Conservation (phyloP, 1,140 invertebrate species). For the Drosophila willistoni region DNA sequence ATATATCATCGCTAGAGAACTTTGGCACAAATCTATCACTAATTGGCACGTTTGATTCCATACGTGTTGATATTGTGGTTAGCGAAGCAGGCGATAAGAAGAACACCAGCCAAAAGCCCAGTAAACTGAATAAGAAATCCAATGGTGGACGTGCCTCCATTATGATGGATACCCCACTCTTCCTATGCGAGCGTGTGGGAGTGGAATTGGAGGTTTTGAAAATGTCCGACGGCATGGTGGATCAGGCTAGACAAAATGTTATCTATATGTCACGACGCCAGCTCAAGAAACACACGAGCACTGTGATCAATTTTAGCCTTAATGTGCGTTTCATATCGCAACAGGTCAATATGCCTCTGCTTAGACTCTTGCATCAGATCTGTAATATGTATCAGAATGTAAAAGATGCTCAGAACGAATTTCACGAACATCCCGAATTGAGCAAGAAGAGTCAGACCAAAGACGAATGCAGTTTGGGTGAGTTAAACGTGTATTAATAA, state of each 20-base stretch:
- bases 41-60: constrained; percentile 92
- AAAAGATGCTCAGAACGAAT: constrained; percentile 95
- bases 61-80: constrained; percentile 97
- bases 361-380: constrained; percentile 97
- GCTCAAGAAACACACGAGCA: constrained; percentile 94
- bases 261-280: constrained; percentile 93
- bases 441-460: constrained; percentile 82
- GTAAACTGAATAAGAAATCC: constrained; percentile 68
- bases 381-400: constrained; percentile 99
- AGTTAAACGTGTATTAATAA: background rate
- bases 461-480: constrained; percentile 83
- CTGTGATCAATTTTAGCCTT: constrained; percentile 93
- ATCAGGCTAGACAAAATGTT: constrained; percentile 91
- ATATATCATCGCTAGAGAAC: constrained; percentile 89
- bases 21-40: constrained; percentile 95
- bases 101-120: constrained; percentile 56
- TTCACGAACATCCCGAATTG: constrained; percentile 88
- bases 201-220: constrained; percentile 95
- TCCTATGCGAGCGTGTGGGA: constrained; percentile 95
- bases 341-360: constrained; percentile 96
- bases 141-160: constrained; percentile 86
- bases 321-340: constrained; percentile 94
- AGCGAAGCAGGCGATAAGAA: constrained; percentile 88
- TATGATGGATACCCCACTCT: constrained; percentile 92
- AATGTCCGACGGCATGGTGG: constrained; percentile 94